Conservation (phyloP, 2,888 invertebrate species). For the Lasioglossum pauxillum region DNA sequence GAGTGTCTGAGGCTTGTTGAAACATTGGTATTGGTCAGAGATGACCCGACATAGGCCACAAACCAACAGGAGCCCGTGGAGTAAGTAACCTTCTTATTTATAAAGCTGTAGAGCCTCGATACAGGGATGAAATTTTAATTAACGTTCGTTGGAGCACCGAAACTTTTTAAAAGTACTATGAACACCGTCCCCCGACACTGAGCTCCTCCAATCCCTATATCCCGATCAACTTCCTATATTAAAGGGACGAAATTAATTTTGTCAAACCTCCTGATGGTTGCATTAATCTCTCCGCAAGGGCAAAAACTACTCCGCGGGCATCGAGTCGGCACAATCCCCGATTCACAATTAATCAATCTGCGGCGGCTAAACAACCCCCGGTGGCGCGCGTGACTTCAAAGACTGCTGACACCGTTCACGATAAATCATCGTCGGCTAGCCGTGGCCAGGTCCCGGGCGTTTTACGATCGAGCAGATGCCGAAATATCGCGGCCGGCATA, state of each 20-base stretch:
- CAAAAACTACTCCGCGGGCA: slow-evolving; percentile 18
- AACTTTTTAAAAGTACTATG: background rate
- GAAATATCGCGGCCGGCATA: slow-evolving; percentile 46
- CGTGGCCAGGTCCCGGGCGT: background rate
- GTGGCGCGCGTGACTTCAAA: slow-evolving; percentile 41
- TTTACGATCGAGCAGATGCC: slow-evolving; percentile 41
- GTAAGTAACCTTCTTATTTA: background rate
- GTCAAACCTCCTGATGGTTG: background rate
- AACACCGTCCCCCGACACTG: background rate
- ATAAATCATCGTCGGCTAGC: slow-evolving; percentile 42
- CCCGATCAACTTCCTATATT: background rate
- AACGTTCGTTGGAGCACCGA: background rate
- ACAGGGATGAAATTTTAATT: background rate
- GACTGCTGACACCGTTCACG: slow-evolving; percentile 33
- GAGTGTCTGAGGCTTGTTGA: too few species aligned
- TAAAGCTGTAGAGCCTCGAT: background rate
- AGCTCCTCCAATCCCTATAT: background rate
- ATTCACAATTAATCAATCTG: slow-evolving; percentile 55
- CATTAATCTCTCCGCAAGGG: background rate
- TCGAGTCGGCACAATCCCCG: background rate
- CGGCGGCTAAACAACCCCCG: slow-evolving; percentile 48
- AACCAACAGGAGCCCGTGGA: too few species aligned
- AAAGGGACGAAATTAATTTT: slow-evolving; percentile 11
- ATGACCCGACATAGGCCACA: too few species aligned
- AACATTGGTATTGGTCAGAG: too few species aligned